Percentiles rank a stretch among this genome's conserved stretches.
These are phyloP conservation scores for Leuciscus waleckii DNA, from an alignment of 2,797 vertebrate species.

Conservation along the genomic window DNA sequence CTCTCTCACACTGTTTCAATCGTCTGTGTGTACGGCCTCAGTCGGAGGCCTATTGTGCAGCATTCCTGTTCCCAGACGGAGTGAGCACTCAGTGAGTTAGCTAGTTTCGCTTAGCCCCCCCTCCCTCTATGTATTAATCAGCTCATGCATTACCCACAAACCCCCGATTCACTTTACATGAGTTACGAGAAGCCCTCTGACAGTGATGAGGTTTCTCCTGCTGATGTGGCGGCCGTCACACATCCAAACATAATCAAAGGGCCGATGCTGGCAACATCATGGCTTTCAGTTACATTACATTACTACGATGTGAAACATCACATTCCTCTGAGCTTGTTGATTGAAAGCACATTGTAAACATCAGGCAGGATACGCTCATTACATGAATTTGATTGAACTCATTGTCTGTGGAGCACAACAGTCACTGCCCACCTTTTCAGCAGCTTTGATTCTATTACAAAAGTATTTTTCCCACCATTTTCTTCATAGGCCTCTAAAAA, in stretches of 20 bases:
- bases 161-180: conserved; percentile 25
- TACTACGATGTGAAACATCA: not conserved
- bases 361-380: not conserved
- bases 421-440: not conserved
- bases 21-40: conserved; percentile 14
- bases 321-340: conserved; percentile 19
- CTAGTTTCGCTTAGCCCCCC: conserved; percentile 6
- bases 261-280: not conserved
- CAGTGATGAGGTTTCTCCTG: conserved; percentile 20
- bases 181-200: conserved; percentile 40
- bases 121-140: conserved; percentile 38
- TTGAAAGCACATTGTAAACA: not conserved
- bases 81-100: conserved; percentile 4
- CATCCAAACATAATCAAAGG: conserved; percentile 5
- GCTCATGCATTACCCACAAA: conserved; percentile 45
- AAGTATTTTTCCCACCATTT: not conserved
- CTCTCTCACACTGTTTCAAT: conserved; percentile 34
- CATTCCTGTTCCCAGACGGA: conserved; percentile 15
- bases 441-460: not conserved
- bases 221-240: conserved; percentile 24
- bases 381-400: not conserved
- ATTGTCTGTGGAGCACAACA: not conserved
- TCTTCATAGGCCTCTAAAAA: not conserved
- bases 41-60: conserved; percentile 4
- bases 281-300: not conserved